These are phyloP conservation scores for Tenthredo distinguenda DNA, from an alignment of 2,888 invertebrate genomes.

Conservation along the genomic window DNA sequence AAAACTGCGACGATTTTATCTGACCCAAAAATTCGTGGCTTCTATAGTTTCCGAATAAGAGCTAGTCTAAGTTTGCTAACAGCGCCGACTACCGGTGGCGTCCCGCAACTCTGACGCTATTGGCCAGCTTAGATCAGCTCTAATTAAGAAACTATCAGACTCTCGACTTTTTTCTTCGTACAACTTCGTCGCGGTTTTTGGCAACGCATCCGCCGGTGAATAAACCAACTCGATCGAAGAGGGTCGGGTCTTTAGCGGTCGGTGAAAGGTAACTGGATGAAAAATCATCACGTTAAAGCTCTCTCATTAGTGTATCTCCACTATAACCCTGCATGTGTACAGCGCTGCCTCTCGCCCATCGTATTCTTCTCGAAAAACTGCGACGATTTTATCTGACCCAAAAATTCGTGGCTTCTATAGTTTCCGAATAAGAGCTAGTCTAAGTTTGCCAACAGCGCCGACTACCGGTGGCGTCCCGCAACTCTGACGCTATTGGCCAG, in stretches of 20 bases:
- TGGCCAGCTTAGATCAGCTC: not conserved
- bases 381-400: not conserved
- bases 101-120: not conserved
- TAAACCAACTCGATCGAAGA: too few species aligned
- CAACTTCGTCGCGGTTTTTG: not conserved
- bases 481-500: not conserved
- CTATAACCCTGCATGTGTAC: not conserved
- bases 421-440: not conserved
- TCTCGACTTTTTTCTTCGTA: not conserved
- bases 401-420: not conserved
- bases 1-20: not conserved
- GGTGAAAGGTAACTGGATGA: too few species aligned
- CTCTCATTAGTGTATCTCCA: too few species aligned
- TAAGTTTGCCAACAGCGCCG: not conserved
- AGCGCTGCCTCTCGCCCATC: too few species aligned
- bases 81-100: conserved; percentile 13
- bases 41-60: not conserved
- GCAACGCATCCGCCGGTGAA: not conserved
- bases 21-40: not conserved
- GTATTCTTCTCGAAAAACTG: not conserved
- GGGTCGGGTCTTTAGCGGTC: too few species aligned
- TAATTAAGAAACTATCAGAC: not conserved
- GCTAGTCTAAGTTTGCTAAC: not conserved
- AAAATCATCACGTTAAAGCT: too few species aligned
- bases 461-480: conserved; percentile 8